Percentiles rank a stretch among this genome's conserved stretches.
phyloP scores from a whole-genome alignment of 2,797 vertebrate genomes.

The Nyctibius grandis region DNA sequence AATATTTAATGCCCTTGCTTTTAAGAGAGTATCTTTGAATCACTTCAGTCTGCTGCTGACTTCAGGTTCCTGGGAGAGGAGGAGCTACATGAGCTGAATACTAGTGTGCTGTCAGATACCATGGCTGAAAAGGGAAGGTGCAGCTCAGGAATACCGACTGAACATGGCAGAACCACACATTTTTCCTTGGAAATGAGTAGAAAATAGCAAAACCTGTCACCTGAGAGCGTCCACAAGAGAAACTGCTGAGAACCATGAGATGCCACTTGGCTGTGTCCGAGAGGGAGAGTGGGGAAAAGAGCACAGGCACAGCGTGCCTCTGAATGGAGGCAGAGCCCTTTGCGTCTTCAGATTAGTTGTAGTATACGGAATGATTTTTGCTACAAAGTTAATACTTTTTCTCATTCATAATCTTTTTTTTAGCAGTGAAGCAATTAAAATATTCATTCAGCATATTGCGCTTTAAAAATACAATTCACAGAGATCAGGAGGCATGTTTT shows the following conservation, averaged over 20 bases:
- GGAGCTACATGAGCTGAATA: neutral
- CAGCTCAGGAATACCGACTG: neutral
- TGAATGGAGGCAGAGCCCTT: neutral
- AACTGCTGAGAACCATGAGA: neutral
- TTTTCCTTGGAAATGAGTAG: neutral
- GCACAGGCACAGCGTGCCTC: neutral
- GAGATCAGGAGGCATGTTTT: neutral
- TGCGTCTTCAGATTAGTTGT: neutral
- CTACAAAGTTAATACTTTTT: neutral
- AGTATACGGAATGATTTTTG: neutral
- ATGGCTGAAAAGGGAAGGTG: neutral
- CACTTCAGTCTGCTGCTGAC: neutral
- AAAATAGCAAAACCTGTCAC: neutral
- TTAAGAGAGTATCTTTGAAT: slow-evolving; percentile 10
- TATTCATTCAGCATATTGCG: slow-evolving; percentile 20
- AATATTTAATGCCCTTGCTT: slow-evolving; percentile 2
- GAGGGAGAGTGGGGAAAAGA: neutral
- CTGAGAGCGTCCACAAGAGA: neutral
- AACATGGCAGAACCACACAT: neutral
- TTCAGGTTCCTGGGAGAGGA: neutral
- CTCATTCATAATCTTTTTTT: neutral
- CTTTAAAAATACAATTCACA: slow-evolving; percentile 11
- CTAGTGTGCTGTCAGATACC: neutral
- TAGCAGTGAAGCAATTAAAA: neutral
- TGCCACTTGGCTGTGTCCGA: neutral